phyloP scores from a whole-genome alignment of 2,797 vertebrate genomes.

The Intellagama lesueurii region DNA sequence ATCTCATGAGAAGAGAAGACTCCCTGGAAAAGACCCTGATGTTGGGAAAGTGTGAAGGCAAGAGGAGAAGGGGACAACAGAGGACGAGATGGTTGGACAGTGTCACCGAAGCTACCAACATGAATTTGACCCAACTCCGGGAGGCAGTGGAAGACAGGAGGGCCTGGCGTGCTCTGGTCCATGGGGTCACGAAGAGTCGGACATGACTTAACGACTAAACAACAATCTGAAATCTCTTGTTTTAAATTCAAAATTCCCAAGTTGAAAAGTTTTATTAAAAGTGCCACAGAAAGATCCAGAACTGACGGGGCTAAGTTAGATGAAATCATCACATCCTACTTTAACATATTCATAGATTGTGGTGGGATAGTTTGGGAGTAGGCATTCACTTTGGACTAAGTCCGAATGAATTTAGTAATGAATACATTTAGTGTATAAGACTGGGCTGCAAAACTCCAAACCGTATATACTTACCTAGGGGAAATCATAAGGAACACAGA shows the following conservation, averaged over 20 bases:
- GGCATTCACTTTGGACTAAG: not conserved
- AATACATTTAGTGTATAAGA: not conserved
- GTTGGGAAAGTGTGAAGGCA: too few species aligned
- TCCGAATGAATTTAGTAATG: not conserved
- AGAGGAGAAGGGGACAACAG: too few species aligned
- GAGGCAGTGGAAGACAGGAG: too few species aligned
- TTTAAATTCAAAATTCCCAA: slow-evolving; percentile 36
- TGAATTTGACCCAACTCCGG: too few species aligned
- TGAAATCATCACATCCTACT: not conserved
- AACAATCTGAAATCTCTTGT: slow-evolving; percentile 8
- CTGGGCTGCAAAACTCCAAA: not conserved
- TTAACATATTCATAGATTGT: not conserved
- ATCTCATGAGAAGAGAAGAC: too few species aligned
- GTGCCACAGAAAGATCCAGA: not conserved
- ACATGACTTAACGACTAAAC: too few species aligned
- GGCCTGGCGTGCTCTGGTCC: too few species aligned
- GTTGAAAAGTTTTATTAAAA: slow-evolving; percentile 5
- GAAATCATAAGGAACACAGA: not conserved
- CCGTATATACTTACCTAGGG: not conserved
- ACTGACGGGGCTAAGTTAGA: not conserved
- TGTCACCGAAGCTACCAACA: too few species aligned
- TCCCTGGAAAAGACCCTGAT: too few species aligned
- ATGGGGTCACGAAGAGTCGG: too few species aligned
- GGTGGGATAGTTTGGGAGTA: not conserved
- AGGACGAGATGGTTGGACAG: too few species aligned